These are phyloP conservation scores for Azemiops feae DNA, from an alignment of 2,113 vertebrate species.

Conservation along the genomic window DNA sequence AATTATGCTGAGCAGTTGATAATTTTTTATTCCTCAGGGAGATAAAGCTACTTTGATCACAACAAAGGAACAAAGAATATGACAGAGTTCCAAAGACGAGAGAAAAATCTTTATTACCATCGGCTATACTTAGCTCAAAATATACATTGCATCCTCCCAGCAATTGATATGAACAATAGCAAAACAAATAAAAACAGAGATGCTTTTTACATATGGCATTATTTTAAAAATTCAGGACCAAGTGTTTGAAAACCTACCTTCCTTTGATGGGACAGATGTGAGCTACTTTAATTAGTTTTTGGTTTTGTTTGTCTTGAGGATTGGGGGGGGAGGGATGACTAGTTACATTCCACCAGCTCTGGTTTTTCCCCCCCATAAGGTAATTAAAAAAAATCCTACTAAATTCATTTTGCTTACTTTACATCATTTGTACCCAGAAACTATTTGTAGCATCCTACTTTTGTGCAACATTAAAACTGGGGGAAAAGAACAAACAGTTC, in stretches of 20 bases:
- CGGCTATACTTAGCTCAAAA: neutral
- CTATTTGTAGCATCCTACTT: neutral
- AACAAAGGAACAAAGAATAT: neutral
- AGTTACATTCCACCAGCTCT: neutral
- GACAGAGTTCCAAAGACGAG: neutral
- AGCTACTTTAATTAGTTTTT: neutral
- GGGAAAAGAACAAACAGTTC: neutral
- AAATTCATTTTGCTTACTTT: neutral
- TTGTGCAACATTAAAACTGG: neutral
- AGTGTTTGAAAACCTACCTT: neutral
- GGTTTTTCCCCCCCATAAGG: neutral
- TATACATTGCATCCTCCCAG: neutral
- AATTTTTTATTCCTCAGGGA: neutral
- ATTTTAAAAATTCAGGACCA: constrained; percentile 3
- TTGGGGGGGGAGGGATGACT: neutral
- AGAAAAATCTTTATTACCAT: neutral
- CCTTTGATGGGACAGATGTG: neutral
- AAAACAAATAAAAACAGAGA: neutral
- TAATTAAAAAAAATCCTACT: neutral
- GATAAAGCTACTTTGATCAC: constrained; percentile 17
- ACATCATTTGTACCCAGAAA: neutral
- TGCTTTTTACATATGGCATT: neutral
- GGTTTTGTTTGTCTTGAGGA: neutral
- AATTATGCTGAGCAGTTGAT: neutral
- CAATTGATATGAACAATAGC: neutral